Evolutionary conservation across 2,888 invertebrate genomes (phyloP).

Genomic region (Drosophila kanekoi): DNA sequence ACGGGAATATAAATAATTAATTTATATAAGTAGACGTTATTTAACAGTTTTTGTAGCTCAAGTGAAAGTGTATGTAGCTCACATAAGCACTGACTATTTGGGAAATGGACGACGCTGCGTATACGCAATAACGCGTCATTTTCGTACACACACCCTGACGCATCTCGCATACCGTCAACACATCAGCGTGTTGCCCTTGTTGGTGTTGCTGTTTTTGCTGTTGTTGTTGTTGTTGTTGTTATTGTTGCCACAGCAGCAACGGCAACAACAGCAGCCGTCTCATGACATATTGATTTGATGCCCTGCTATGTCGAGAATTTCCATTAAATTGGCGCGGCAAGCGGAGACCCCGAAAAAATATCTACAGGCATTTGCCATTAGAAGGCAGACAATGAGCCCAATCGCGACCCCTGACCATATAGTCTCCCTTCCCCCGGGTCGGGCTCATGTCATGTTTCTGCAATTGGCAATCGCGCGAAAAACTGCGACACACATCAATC

Average conservation of each 20-base stretch:
- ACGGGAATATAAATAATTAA: no score
- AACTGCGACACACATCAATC: conserved; percentile 77
- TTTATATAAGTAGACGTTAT: neutral
- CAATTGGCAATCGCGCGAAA: conserved; percentile 71
- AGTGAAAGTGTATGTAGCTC: conserved; percentile 1
- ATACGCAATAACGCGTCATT: conserved; percentile 67
- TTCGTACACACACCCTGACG: conserved; percentile 25
- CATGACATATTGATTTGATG: conserved; percentile 82
- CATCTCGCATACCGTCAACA: conserved; percentile 53
- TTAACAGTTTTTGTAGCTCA: conserved; percentile 11
- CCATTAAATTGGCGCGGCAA: conserved; percentile 71
- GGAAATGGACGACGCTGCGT: conserved; percentile 54
- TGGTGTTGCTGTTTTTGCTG: conserved; percentile 16
- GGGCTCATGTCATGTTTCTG: conserved; percentile 55
- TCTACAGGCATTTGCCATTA: conserved; percentile 76
- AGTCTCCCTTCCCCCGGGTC: neutral
- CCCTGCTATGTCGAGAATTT: conserved; percentile 76
- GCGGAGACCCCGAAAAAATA: conserved; percentile 35
- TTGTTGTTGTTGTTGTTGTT: conserved; percentile 16
- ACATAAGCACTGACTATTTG: conserved; percentile 20
- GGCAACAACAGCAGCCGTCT: conserved; percentile 45
- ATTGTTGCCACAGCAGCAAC: conserved; percentile 11
- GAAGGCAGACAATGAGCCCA: conserved; percentile 60
- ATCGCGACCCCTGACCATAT: conserved; percentile 42
- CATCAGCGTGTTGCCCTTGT: conserved; percentile 53